Percentiles rank a stretch among this genome's conserved stretches.
These are phyloP conservation scores for Euura lappo DNA, from an alignment of 1,140 invertebrate genomes.

Conservation along the genomic window DNA sequence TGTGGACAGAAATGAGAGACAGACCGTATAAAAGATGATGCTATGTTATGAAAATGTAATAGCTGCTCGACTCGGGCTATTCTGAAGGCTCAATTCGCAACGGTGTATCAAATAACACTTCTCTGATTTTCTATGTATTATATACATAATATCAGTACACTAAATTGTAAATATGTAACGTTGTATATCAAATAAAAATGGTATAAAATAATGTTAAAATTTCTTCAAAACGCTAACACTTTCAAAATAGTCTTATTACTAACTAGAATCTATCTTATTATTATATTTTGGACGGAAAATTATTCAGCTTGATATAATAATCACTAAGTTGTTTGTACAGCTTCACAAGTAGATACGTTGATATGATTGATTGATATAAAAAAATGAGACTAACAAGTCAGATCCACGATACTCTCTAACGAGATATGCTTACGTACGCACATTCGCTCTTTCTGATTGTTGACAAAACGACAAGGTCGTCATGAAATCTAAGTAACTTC, in stretches of 20 bases:
- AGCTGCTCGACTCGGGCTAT: no score
- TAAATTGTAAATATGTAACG: background rate
- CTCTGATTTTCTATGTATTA: background rate
- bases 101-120: no score
- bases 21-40: no score
- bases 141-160: background rate
- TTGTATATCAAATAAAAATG: background rate
- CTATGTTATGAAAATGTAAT: no score
- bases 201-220: background rate
- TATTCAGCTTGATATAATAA: conserved; percentile 1
- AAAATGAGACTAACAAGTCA: background rate
- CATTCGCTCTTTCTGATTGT: no score
- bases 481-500: no score
- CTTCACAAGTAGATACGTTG: background rate
- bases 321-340: conserved; percentile 5
- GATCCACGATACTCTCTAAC: background rate
- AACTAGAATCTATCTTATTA: background rate
- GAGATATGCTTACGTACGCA: no score
- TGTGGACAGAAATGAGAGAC: no score
- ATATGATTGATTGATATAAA: background rate
- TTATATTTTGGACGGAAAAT: conserved; percentile 1
- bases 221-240: background rate
- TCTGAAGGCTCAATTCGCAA: no score
- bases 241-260: background rate
- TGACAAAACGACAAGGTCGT: no score